Base-by-base conservation (phyloP, 2,797 vertebrate genomes). In the Amblyopsis hoosieri region DNA sequence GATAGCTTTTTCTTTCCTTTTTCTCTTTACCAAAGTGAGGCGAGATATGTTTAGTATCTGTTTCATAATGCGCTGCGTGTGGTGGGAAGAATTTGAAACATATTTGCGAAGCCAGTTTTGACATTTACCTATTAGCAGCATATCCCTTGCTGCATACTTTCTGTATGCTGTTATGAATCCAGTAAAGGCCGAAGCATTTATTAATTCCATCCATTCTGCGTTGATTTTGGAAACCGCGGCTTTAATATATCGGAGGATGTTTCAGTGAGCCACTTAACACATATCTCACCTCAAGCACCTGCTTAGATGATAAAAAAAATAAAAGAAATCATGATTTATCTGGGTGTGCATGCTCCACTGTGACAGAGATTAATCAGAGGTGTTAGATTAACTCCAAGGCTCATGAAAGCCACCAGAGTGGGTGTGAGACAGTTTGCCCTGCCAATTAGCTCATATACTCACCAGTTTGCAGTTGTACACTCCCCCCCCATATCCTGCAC, bases 361-460 rank as follows among this genome's bases (percentile, higher is more conserved):
- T 7, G 72, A 72, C 67, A 67, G 81, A 79, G 63, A 67, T 74
- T 76, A 72, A 89, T 87, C 79, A 66, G 71, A 84, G 75, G 80
- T 79, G 79, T 75, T 71, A 71, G 62, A 86, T 79, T 61, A 78
- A 69, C 62, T 63, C 51, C 3, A 49, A 74, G 60, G 54, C 70
- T 60, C 61, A 68, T 69, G 52, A 75, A 54, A 75, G 46, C 64
- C 54, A 31, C 11, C 3, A 15, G 60, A 48, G 60, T 12, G 75
- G 54, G 65, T 76, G 73, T 50, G 66, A 74, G 55, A 67, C 48
- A 15, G 42, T 37, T 12, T 62, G 60, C 72, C 29, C 58, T 37
- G 57, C 60, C 71, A 67, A 52, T 77, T 72, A 78, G 67, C 72
- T 60, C 14, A 65, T 1, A 23, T 48, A 42, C 59, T 51, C n/a